phyloP scores from a whole-genome alignment of 1,140 invertebrate genomes.

The Brachionus paranguensis region DNA sequence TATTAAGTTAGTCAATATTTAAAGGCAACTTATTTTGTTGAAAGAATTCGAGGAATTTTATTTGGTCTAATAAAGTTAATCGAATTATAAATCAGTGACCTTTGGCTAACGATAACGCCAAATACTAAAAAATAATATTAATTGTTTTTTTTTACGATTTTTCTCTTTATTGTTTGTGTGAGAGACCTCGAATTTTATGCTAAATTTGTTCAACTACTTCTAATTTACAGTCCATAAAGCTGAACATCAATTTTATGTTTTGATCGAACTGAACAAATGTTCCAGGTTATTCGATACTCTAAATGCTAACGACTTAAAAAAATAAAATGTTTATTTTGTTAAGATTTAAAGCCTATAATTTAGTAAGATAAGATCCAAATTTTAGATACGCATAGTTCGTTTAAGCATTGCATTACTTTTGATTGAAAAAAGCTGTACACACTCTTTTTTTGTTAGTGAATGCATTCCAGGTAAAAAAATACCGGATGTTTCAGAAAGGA shows the following conservation, averaged over 20 bases:
- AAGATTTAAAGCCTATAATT: neutral
- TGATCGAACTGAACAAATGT: neutral
- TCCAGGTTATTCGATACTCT: neutral
- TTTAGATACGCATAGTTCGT: neutral
- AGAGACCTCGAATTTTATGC: neutral
- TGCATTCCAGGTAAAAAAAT: neutral
- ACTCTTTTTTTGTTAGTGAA: neutral
- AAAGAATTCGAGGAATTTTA: neutral
- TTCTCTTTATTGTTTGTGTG: neutral
- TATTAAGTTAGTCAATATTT: conserved; percentile 7
- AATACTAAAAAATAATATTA: neutral
- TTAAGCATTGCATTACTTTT: neutral
- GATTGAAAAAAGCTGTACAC: neutral
- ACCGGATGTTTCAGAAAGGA: neutral
- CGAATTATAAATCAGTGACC: conserved; percentile 16
- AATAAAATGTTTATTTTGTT: neutral
- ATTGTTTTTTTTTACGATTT: neutral
- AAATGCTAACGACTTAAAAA: neutral
- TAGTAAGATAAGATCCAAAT: neutral
- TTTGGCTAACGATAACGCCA: neutral
- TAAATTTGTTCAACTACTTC: neutral
- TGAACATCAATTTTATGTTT: conserved; percentile 1
- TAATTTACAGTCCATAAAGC: neutral
- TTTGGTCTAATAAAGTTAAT: neutral
- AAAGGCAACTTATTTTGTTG: neutral